These are phyloP conservation scores for Myotis vivesi DNA, from an alignment of 2,797 vertebrate genomes.

Conservation along the genomic window DNA sequence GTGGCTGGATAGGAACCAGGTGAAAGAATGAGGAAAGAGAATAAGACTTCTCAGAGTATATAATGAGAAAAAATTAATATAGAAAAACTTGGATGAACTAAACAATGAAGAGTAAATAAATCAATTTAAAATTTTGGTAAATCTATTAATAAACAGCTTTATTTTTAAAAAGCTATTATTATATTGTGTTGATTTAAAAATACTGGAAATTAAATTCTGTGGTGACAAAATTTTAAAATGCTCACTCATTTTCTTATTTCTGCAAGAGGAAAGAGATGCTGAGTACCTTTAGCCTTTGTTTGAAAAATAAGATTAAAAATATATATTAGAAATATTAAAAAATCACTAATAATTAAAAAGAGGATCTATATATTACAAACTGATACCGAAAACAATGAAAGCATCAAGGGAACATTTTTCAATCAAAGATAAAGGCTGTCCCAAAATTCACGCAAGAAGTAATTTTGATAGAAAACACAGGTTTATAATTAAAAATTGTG, in stretches of 20 bases:
- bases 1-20: background rate
- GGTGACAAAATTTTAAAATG: background rate
- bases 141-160: background rate
- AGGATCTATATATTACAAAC: background rate
- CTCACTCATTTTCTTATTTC: background rate
- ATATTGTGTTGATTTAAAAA: background rate
- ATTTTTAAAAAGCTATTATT: background rate
- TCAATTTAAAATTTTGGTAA: background rate
- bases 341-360: background rate
- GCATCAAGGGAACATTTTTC: background rate
- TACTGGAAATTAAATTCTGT: background rate
- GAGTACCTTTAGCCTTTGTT: background rate
- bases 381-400: background rate
- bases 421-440: background rate
- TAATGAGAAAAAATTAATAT: background rate
- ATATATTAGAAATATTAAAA: background rate
- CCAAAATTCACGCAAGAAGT: too few relatives aligned
- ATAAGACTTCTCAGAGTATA: background rate
- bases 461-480: too few relatives aligned
- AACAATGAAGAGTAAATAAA: background rate
- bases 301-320: background rate
- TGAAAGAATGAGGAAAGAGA: background rate
- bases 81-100: background rate
- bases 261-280: background rate
- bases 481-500: too few relatives aligned